Evolutionary conservation across 2,888 invertebrate genomes (phyloP), one percentile per base, ranked within the genome.

Genomic region (Nebria brevicollis): DNA sequence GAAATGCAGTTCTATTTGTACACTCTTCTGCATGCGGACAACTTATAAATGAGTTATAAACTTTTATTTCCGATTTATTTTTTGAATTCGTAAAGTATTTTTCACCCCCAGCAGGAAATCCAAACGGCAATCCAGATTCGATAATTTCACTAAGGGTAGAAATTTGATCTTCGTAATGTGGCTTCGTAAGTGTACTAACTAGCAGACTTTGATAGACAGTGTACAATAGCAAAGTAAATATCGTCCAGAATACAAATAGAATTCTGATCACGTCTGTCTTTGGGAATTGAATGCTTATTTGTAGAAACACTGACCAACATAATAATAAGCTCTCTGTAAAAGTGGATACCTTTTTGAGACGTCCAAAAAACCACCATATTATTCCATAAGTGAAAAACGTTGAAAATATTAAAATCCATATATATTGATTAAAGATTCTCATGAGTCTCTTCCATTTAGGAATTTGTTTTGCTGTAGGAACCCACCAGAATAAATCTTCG

Each of bases 1-100:
- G 65, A 66, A 77, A 70, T 11, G 85, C 84, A 15, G 84, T 85
- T 72, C 82, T 73, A 66, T 85, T 85, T n/a, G 68, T 26, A 76
- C 80, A 81, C n/a, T 70, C 75, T 54, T 70, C 70, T 25, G 80
- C 70, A 1, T 70, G 6, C 7, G 78, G 72, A 78, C 77, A 75
- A 11, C 82, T 64, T 15, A 34, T 70, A 75, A 15, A 81, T 34
- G 43, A 70, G 20, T 64, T 64, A 20, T 15, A 64, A 72, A 81
- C 68, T 11, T 26, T 64, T 64, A 54, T 75, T 26, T 81, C 43
- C 6, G 43, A 43, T 43, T 6, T 43, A 43, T 43, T 10, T 43
- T 6, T 43, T 6, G 43, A 6, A 43, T 43, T 43, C 43, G 10
- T 43, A 43, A 43, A 43, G 6, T 8, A 8, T 43, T 10, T 6